A percentile compares a stretch with the other conserved stretches of the same genome.
These are phyloP conservation scores for Meloidogyne chitwoodi DNA, from an alignment of 1,140 invertebrate genomes.

Conservation along the genomic window DNA sequence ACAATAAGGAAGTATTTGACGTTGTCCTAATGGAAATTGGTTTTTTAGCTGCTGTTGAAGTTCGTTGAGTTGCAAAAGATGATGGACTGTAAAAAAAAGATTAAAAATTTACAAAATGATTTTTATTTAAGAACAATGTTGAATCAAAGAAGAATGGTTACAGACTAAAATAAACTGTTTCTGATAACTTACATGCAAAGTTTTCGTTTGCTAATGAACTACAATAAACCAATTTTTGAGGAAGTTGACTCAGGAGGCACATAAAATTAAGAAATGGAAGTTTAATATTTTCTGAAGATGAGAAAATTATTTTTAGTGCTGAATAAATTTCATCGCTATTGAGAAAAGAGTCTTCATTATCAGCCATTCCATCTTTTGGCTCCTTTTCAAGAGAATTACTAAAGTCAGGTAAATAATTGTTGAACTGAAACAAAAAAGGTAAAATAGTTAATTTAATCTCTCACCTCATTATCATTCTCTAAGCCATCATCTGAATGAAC, in stretches of 20 bases:
- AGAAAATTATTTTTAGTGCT: neutral
- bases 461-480: neutral
- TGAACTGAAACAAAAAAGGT: neutral
- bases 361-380: neutral
- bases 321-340: neutral
- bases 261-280: neutral
- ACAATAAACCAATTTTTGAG: neutral
- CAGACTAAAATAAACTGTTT: no score
- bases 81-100: conserved; percentile 18
- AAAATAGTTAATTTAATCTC: neutral
- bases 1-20: neutral
- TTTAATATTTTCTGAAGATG: neutral
- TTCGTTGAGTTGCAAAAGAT: conserved; percentile 18
- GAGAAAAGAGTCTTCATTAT: neutral
- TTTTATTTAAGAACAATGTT: no score
- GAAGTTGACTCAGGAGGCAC: neutral
- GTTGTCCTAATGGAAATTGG: neutral
- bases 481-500: neutral
- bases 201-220: neutral
- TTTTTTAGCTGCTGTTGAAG: neutral
- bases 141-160: no score
- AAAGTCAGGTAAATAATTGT: conserved; percentile 2
- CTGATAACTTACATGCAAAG: conserved; percentile 3
- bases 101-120: neutral
- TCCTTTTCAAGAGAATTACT: neutral